Base-by-base conservation (phyloP, 2,797 vertebrate genomes). In the Sorex maritimensis region DNA sequence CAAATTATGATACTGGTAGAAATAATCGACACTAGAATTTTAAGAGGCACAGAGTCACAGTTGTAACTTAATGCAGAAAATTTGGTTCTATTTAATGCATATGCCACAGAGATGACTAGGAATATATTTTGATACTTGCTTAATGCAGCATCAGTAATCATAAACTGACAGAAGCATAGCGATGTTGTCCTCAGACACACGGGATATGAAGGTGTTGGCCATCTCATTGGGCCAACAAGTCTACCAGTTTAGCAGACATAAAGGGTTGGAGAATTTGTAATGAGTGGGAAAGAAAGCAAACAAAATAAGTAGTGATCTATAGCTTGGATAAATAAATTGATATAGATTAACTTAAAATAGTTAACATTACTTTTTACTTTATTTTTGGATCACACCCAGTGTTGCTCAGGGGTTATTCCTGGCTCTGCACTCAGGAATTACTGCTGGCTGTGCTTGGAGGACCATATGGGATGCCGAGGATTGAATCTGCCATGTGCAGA, bases 101-200 rank as follows among this genome's bases (percentile, higher is more conserved):
- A 5, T 13, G 11, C 3, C 41, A 24, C 12, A n/a, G 19, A 13
- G 17, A 15, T 55, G 5, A 14, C 28, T n/a, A 49, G 44, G 6
- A 13, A 2, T 8, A 26, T 26, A 11, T 73, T 10, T 44, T 41
- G 55, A 41, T 68, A 68, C 13, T 78, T 49, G 69, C 11, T 15
- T 4, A 68, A 5, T 14, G 74, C 49, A 46, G 24, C 38, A 24
- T 68, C 38, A 24, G 68, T 6, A 73, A 74, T 12, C 26, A 28
- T 5, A 9, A 68, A 61, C 34, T 80, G 28, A 23, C 17, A 41
- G 85, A 15, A 79, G 4, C 26, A 41, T 28, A 3, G 26, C 5
- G 23, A 26, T 10, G 12, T 1, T 1, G 12, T 1, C 26, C 6
- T 15, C 28, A 14, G 6, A 34, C 0, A 9, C 3, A 6, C 52